These are phyloP conservation scores for Microplitis manilae DNA, from an alignment of 2,888 invertebrate species.

Conservation along the genomic window DNA sequence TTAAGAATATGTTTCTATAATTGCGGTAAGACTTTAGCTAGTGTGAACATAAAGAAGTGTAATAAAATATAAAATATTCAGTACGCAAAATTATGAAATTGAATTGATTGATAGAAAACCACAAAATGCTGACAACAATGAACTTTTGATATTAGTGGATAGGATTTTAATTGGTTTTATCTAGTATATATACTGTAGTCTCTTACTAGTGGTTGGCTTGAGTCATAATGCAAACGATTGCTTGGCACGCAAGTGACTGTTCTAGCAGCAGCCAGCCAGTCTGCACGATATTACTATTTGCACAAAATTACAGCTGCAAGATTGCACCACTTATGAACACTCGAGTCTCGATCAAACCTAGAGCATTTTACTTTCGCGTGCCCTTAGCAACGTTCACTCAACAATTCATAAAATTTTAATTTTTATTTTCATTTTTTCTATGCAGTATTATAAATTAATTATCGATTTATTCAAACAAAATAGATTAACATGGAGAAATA, in stretches of 20 bases:
- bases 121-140: constrained; percentile 55
- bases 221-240: constrained; percentile 64
- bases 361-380: constrained; percentile 37
- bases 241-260: constrained; percentile 60
- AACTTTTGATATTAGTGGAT: constrained; percentile 59
- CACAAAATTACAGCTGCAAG: constrained; percentile 66
- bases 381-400: constrained; percentile 3
- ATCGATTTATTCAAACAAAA: not conserved
- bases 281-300: constrained; percentile 69
- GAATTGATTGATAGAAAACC: constrained; percentile 47
- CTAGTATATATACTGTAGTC: constrained; percentile 54
- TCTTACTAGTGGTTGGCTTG: constrained; percentile 39
- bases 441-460: not conserved
- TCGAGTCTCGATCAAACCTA: constrained; percentile 59
- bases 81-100: constrained; percentile 61
- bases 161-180: constrained; percentile 68
- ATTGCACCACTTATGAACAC: constrained; percentile 64
- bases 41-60: not conserved
- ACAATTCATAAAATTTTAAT: constrained; percentile 32
- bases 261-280: constrained; percentile 55
- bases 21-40: too few species aligned
- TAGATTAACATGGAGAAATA: not conserved
- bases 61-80: constrained; percentile 54
- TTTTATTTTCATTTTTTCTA: not conserved
- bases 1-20: too few species aligned